Percentiles rank a stretch among this genome's conserved stretches.
phyloP scores from a whole-genome alignment of 2,113 vertebrate genomes.

The Dascyllus trimaculatus region DNA sequence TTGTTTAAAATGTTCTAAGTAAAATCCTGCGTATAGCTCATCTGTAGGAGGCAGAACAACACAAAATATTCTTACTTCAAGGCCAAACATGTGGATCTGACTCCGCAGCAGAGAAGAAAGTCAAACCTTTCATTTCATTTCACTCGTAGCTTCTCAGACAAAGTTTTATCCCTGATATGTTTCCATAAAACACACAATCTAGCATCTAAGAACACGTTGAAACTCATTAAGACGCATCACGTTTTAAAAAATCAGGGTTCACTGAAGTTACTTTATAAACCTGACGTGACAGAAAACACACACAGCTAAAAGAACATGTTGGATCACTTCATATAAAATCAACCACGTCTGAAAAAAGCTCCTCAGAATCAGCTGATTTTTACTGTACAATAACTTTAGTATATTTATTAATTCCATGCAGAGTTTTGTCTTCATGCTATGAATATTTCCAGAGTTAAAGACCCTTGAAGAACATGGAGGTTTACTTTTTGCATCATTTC shows the following conservation, averaged over 20 bases:
- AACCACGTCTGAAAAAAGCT: too few species aligned
- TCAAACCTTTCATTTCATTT: background rate
- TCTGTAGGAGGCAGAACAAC: background rate
- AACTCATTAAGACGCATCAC: slow-evolving; percentile 75
- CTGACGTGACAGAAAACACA: background rate
- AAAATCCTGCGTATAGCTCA: slow-evolving; percentile 21
- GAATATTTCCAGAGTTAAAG: too few species aligned
- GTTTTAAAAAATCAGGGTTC: slow-evolving; percentile 34
- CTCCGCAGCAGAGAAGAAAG: background rate
- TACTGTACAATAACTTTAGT: too few species aligned
- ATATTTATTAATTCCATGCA: too few species aligned
- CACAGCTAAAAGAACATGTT: background rate
- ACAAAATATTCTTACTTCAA: slow-evolving; percentile 26
- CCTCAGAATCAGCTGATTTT: too few species aligned
- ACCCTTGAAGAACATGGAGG: too few species aligned
- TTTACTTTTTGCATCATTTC: too few species aligned
- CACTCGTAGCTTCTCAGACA: slow-evolving; percentile 12
- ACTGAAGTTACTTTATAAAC: slow-evolving; percentile 1
- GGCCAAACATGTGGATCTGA: slow-evolving; percentile 5
- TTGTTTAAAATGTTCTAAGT: slow-evolving; percentile 31
- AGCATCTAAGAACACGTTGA: slow-evolving; percentile 9
- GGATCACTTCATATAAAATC: too few species aligned
- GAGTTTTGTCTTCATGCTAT: too few species aligned
- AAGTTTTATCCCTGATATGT: slow-evolving; percentile 59
- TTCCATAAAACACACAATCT: slow-evolving; percentile 26